These are phyloP conservation scores for Platanista minor DNA, from an alignment of 2,113 vertebrate genomes.

Conservation along the genomic window DNA sequence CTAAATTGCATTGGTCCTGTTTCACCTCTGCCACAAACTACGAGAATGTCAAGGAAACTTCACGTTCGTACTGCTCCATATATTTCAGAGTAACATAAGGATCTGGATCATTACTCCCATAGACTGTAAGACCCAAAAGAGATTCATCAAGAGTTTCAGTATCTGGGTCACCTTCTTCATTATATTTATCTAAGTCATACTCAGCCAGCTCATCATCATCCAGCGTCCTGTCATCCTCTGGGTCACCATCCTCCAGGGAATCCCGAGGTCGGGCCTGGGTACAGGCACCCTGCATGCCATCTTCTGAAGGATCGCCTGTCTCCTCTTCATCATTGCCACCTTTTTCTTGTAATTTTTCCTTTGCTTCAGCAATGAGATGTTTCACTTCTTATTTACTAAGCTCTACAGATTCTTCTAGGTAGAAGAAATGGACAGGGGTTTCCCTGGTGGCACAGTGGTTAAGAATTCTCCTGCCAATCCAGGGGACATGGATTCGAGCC, in stretches of 20 bases:
- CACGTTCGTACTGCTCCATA: slow-evolving; percentile 96
- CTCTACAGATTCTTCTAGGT: slow-evolving; percentile 63
- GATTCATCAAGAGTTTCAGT: slow-evolving; percentile 89
- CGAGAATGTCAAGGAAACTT: slow-evolving; percentile 95
- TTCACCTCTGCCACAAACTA: slow-evolving; percentile 90
- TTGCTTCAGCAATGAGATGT: slow-evolving; percentile 80
- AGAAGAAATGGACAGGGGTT: too few relatives aligned
- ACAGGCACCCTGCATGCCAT: background rate
- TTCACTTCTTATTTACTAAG: slow-evolving; percentile 82
- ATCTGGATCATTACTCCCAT: slow-evolving; percentile 91
- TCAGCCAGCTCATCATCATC: slow-evolving; percentile 86
- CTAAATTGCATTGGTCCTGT: slow-evolving; percentile 94
- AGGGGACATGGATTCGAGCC: too few relatives aligned
- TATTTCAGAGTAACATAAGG: slow-evolving; percentile 95
- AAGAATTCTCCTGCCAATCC: too few relatives aligned
- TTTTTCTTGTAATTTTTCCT: slow-evolving; percentile 76
- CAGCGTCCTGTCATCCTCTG: slow-evolving; percentile 5
- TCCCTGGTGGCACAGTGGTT: too few relatives aligned
- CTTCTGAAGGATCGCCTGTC: slow-evolving; percentile 53
- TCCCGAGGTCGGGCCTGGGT: slow-evolving; percentile 29
- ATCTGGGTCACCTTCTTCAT: slow-evolving; percentile 85
- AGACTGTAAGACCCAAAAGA: slow-evolving; percentile 91
- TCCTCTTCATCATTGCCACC: slow-evolving; percentile 82
- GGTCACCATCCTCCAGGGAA: slow-evolving; percentile 55
- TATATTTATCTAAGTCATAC: slow-evolving; percentile 92